Conservation (phyloP, 2,797 vertebrate genomes). For the Odontamblyopus lacepedii region DNA sequence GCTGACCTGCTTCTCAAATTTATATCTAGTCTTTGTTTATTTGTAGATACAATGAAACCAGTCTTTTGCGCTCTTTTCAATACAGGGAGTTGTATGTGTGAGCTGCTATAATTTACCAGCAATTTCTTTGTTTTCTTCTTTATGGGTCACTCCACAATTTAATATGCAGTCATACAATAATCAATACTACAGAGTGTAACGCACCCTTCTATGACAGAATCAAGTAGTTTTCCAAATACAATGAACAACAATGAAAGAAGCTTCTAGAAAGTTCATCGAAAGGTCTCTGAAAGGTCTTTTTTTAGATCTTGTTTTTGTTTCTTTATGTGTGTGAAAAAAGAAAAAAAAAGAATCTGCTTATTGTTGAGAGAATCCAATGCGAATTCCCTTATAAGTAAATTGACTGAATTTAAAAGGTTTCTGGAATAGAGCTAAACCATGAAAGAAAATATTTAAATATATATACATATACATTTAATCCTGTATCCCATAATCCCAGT, state of each 20-base stretch:
- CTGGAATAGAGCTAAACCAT: not conserved
- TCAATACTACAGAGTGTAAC: not conserved
- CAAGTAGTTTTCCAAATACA: too few species aligned
- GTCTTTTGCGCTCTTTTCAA: slow-evolving; percentile 39
- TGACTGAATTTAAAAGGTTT: too few species aligned
- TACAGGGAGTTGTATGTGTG: not conserved
- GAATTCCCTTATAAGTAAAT: too few species aligned
- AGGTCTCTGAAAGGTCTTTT: not conserved
- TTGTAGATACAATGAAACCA: slow-evolving; percentile 39
- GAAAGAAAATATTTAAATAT: not conserved
- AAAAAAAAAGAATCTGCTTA: too few species aligned
- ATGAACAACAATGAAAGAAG: too few species aligned
- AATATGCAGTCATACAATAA: not conserved
- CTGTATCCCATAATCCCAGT: not conserved
- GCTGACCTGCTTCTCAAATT: slow-evolving; percentile 72
- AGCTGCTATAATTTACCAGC: slow-evolving; percentile 4
- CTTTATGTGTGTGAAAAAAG: too few species aligned
- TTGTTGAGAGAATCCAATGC: too few species aligned
- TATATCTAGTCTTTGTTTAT: slow-evolving; percentile 59
- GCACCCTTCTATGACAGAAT: not conserved
- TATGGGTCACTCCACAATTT: slow-evolving; percentile 5
- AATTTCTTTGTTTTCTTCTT: not conserved
- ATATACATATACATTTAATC: not conserved
- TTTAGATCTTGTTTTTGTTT: too few species aligned
- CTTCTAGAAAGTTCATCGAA: not conserved